Percentiles rank a stretch among this genome's conserved stretches.
Conservation (phyloP, 2,888 invertebrate genomes). For the Uloborus plumipes region DNA sequence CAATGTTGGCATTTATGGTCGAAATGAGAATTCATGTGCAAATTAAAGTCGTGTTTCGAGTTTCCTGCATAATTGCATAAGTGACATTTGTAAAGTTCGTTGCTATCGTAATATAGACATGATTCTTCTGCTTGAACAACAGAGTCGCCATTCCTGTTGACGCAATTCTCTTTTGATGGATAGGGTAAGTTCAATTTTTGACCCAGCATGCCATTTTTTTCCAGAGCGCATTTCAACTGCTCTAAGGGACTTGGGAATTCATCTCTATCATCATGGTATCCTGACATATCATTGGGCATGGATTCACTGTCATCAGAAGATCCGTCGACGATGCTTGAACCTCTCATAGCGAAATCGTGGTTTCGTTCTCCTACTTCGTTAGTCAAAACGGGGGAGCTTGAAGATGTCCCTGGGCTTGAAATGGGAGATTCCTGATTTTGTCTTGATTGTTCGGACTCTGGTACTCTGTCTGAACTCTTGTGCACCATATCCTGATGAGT, state of each 20-base stretch:
- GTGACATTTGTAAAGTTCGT: slow-evolving; percentile 71
- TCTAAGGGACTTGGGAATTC: slow-evolving; percentile 21
- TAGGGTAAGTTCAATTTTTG: slow-evolving; percentile 16
- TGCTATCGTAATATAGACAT: background rate
- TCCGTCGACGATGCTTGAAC: background rate
- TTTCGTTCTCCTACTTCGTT: background rate
- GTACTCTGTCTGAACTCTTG: background rate
- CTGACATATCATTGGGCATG: slow-evolving; percentile 14
- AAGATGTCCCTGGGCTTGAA: slow-evolving; percentile 40
- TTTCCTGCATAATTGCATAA: slow-evolving; percentile 73
- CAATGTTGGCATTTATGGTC: slow-evolving; percentile 75
- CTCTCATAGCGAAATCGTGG: background rate
- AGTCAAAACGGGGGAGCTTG: slow-evolving; percentile 21
- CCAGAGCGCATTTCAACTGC: slow-evolving; percentile 39
- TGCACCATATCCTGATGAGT: slow-evolving; percentile 5
- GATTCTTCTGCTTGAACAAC: background rate
- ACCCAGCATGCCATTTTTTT: slow-evolving; percentile 31
- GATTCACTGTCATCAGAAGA: slow-evolving; percentile 38
- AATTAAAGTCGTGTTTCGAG: slow-evolving; percentile 74
- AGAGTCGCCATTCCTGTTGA: background rate
- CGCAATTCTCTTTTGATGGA: background rate
- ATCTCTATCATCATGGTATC: background rate
- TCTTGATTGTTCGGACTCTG: background rate
- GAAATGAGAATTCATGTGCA: slow-evolving; percentile 76
- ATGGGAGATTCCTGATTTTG: background rate